Evolutionary conservation across 92 coral and sea anemone genomes (phyloP), one percentile per base, ranked within the genome.

Genomic region (Chrysogorgia sp.): DNA sequence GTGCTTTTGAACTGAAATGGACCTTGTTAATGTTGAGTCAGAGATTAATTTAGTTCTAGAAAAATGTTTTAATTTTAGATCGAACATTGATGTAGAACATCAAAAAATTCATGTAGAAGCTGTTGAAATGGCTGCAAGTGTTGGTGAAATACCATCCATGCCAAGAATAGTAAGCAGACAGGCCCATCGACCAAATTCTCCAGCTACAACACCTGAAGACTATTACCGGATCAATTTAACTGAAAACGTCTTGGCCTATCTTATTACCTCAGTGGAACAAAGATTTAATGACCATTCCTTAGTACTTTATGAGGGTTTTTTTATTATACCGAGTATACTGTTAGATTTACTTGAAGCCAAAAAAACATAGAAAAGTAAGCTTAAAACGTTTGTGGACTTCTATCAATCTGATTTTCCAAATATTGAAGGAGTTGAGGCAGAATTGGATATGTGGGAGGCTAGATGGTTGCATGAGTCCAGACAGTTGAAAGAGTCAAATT

Each of bases 141-240:
- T 43, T 8, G n/a, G n/a, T n/a, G n/a, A n/a, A n/a, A n/a, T n/a
- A n/a, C n/a, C n/a, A n/a, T n/a, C n/a, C n/a, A n/a, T 43, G 50
- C 50, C 50, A 9, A 43, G 50, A 43, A 43, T 43, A 8, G 50
- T 43, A 43, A 17, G 50, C 9, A 9, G 50, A 17, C 50, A 43
- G 17, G 17, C 17, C 9, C 50, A 43, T 17, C 50, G 50, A 43
- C 50, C 50, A 43, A 43, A 43, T 17, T 9, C 50, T 43, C 50
- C 50, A 8, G 50, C 50, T 17, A 9, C 10, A 9, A 43, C 50
- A 8, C 50, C 50, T 17, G 50, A 43, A 17, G 50, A 43, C 9
- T 43, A 43, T 43, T 43, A 43, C 50, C 50, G 50, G 50, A 43
- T 43, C 50, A 43, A 43, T 43, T 43, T 43, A 17, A 43, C 50